Base-by-base conservation (phyloP, 2,113 vertebrate genomes). In the Pseudorasbora parva region DNA sequence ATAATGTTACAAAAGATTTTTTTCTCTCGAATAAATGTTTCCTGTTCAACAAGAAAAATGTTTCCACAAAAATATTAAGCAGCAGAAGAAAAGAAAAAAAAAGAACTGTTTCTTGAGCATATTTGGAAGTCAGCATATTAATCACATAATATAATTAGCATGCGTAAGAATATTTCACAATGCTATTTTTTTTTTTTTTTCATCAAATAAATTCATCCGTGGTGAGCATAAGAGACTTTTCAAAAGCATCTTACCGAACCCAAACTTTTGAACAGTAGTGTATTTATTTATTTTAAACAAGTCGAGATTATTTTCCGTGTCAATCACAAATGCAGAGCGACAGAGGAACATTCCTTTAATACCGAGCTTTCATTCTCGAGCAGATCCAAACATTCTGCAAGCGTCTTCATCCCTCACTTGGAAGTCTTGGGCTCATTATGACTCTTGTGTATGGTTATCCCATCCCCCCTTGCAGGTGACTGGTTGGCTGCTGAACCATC, bases 401-500 rank as follows among this genome's bases (percentile, higher is more conserved):
- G 33, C 37, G 1, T 37, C n/a, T 60, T 60, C 21, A 25, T 78
- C 45, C 27, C 66, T 60, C 9, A 73, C 45, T 56, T 66, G 47
- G 8, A 56, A 57, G 59, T 78, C 21, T 68, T 80, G 45, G 45
- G 25, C 68, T 78, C 19, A 57, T 57, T 51, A 12, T 85, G 0
- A 47, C 51, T 89, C 23, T 87, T 62, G 27, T 86, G n/a, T 74
- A 27, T 37, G 47, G 45, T 69, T 66, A 10, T 47, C 17, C 0
- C 68, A 30, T 57, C 10, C 25, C 68, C 12, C 83, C 68, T 37
- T 2, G 62, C 89, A 97, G 96, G 96, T 95, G 94, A 94, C 92
- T 74, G 87, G 94, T 92, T 91, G 93, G 93, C 93, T 94, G 94
- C 84, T 91, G 92, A 88, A 88, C 93, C 91, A 92, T 94, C 92